Conservation (phyloP, 2,888 invertebrate genomes). For the Corbicula japonica region DNA sequence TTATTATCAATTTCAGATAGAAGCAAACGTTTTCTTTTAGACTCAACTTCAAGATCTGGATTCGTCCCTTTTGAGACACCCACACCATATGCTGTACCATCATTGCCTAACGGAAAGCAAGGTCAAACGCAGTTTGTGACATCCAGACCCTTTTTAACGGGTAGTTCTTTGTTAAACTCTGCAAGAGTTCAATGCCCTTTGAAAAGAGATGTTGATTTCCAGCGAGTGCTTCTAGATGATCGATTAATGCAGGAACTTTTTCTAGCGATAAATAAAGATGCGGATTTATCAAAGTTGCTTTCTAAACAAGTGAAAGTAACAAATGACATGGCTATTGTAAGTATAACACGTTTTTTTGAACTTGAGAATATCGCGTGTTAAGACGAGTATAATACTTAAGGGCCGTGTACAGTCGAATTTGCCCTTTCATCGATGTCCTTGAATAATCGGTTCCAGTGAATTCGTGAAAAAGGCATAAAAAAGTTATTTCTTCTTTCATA, state of each 20-base stretch:
- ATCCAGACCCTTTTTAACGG: not conserved
- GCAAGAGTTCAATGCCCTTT: conserved; percentile 40
- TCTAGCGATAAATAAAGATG: conserved; percentile 7
- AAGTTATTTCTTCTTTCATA: no score
- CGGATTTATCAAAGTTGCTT: no score
- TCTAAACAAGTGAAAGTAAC: no score
- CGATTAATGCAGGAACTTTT: conserved; percentile 40
- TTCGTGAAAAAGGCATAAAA: no score
- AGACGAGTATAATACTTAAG: no score
- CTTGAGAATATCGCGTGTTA: no score
- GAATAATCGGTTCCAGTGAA: no score
- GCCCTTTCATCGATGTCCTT: no score
- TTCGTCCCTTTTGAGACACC: conserved; percentile 26
- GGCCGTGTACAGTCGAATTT: no score
- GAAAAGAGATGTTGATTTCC: conserved; percentile 40
- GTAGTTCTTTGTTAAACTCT: not conserved
- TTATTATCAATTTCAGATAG: not conserved
- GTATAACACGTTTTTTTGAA: no score
- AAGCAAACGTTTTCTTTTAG: conserved; percentile 23
- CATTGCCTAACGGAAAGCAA: not conserved
- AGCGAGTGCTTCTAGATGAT: conserved; percentile 40
- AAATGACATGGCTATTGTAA: no score
- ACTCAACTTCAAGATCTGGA: not conserved
- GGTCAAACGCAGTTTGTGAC: not conserved
- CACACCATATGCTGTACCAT: conserved; percentile 32